Evolutionary conservation across 2,797 vertebrate genomes (phyloP), one percentile per base, ranked within the genome.

Genomic region (Prionace glauca): DNA sequence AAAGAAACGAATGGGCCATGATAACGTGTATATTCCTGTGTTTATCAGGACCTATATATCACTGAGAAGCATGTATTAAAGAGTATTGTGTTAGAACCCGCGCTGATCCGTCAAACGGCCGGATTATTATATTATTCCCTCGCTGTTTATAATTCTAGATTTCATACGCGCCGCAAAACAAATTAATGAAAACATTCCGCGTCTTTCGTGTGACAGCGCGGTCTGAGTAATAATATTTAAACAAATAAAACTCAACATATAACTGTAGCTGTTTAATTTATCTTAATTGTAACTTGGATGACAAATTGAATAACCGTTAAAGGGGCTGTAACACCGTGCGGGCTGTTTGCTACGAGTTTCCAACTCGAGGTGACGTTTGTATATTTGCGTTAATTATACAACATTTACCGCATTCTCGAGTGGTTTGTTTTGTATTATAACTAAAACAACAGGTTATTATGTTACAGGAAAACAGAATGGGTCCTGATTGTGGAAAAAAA

Each of bases 331-430:
- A 96, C 96, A 96, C 95, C 3, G 65, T 96, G 96, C 95, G 94
- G 94, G 94, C 95, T 96, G 96, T 96, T 96, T 96, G 95, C 95
- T 60, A 50, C 95, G 45, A 69, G 32, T 95, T 96, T 94, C 92
- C 72, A 96, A 96, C 95, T 96, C 95, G 95, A 96, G 96, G 96
- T 97, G 96, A 96, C 96, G 96, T 96, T 95, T 96, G 97, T 97
- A 96, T 97, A 96, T 97, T 97, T 97, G 96, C 96, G 94, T 96
- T 96, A 96, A 96, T 96, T 96, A 96, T 95, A 95, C 87, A 95
- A 96, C 96, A 96, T 96, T 95, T 95, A 95, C 91, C 95, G 95
- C 96, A 96, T 96, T 96, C 95, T 96, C 90, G 95, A 95, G 96
- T 96, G 96, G 96, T 97, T 96, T 96, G 96, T 96, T 96, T 96